These are phyloP conservation scores for Drosophila subsilvestris DNA, from an alignment of 2,888 invertebrate species.

Conservation along the genomic window DNA sequence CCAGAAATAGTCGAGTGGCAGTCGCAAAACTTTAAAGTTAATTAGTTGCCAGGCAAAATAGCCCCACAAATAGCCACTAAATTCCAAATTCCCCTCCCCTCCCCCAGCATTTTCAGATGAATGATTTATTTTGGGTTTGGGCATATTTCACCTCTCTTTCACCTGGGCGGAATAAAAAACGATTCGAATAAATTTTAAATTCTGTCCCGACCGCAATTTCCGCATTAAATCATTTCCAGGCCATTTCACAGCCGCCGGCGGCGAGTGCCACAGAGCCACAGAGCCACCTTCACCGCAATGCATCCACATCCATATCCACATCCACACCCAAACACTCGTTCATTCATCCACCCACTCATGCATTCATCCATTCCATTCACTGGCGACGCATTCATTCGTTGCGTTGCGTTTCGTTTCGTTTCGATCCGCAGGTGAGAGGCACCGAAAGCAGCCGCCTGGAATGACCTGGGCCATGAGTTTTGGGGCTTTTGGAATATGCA, in stretches of 20 bases:
- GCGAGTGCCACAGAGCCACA: slow-evolving; percentile 9
- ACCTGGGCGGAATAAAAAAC: slow-evolving; percentile 47
- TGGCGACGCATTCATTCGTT: slow-evolving; percentile 49
- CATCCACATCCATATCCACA: background rate
- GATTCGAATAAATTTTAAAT: slow-evolving; percentile 69
- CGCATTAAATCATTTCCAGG: slow-evolving; percentile 79
- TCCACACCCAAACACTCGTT: background rate
- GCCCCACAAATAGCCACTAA: slow-evolving; percentile 48
- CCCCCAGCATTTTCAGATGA: slow-evolving; percentile 13
- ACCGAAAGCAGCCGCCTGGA: slow-evolving; percentile 67
- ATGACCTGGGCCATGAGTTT: slow-evolving; percentile 54
- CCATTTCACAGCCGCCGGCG: slow-evolving; percentile 72
- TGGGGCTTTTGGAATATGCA: slow-evolving; percentile 66
- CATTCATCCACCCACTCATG: slow-evolving; percentile 28
- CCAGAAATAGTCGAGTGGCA: slow-evolving; percentile 42
- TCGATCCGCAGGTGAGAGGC: slow-evolving; percentile 70
- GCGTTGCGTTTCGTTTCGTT: slow-evolving; percentile 47
- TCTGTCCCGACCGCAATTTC: slow-evolving; percentile 73
- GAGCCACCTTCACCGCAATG: slow-evolving; percentile 36
- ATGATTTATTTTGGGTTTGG: slow-evolving; percentile 22
- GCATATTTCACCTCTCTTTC: slow-evolving; percentile 24
- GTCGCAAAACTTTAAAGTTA: slow-evolving; percentile 64
- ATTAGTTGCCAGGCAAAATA: slow-evolving; percentile 66
- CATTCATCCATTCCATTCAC: slow-evolving; percentile 49
- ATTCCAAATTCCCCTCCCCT: background rate